Evolutionary conservation across 2,113 vertebrate genomes (phyloP).

Genomic region (Platysteira castanea): DNA sequence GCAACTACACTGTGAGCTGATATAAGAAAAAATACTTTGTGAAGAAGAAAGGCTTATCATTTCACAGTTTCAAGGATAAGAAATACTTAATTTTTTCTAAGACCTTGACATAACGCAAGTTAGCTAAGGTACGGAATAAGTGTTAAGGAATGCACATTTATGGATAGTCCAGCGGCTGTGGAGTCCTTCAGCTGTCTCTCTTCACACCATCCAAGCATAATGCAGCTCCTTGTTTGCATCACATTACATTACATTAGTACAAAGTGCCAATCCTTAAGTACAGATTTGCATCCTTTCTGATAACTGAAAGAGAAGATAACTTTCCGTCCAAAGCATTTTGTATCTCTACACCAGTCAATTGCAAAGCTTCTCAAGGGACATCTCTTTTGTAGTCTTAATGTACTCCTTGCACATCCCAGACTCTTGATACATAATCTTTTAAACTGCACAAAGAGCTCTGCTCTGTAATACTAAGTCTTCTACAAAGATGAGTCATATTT

Average conservation of each 20-base stretch:
- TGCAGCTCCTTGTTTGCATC: background rate
- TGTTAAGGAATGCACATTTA: background rate
- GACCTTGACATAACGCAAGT: background rate
- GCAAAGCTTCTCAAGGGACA: background rate
- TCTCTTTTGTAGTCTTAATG: background rate
- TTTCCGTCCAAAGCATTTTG: background rate
- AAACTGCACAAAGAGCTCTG: background rate
- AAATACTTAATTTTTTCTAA: background rate
- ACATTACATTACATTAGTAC: background rate
- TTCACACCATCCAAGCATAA: background rate
- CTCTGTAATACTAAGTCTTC: background rate
- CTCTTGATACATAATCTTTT: background rate
- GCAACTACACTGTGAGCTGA: background rate
- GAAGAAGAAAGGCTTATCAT: background rate
- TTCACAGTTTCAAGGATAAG: background rate
- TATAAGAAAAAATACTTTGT: background rate
- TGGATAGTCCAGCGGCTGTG: background rate
- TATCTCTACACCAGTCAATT: background rate
- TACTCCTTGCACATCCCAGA: background rate
- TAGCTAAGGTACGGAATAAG: background rate
- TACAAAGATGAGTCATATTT: background rate
- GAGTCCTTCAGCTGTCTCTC: background rate
- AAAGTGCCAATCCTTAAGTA: background rate
- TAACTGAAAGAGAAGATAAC: background rate
- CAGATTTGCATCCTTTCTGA: background rate